Conservation (phyloP, 2,888 invertebrate species). For the Melitaea athalia region DNA sequence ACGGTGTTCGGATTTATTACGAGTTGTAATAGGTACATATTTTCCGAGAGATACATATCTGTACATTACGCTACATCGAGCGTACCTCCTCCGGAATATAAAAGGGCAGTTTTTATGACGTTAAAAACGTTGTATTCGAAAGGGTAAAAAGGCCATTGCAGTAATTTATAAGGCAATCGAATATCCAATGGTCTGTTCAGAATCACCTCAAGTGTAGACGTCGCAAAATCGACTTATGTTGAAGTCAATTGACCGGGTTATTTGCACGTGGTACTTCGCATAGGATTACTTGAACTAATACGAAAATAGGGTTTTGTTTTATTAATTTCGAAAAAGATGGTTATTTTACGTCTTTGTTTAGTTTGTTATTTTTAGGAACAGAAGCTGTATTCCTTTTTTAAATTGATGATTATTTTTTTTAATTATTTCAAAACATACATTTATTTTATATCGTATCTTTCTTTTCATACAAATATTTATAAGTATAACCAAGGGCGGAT, state of each 20-base stretch:
- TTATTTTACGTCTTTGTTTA: background rate
- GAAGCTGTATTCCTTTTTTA: too few relatives aligned
- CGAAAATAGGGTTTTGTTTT: constrained; percentile 17
- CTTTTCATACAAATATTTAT: too few relatives aligned
- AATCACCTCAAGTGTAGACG: constrained; percentile 64
- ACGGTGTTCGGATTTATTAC: background rate
- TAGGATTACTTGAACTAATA: constrained; percentile 23
- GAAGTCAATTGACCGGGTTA: constrained; percentile 53
- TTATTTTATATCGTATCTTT: too few relatives aligned
- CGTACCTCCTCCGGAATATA: background rate
- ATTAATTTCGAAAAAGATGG: background rate
- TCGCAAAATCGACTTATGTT: constrained; percentile 44
- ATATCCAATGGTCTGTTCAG: constrained; percentile 36
- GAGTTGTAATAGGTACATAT: background rate
- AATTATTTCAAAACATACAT: too few relatives aligned
- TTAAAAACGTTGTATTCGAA: constrained; percentile 1
- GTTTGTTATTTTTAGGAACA: background rate
- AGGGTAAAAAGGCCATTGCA: constrained; percentile 11
- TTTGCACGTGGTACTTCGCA: constrained; percentile 24
- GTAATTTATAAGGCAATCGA: constrained; percentile 26
- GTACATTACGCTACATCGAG: background rate
- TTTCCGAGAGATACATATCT: background rate
- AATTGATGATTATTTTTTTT: too few relatives aligned
- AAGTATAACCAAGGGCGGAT: too few relatives aligned
- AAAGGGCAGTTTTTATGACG: constrained; percentile 7